Evolutionary conservation across 1,140 invertebrate genomes (phyloP).

Genomic region (Apis laboriosa): DNA sequence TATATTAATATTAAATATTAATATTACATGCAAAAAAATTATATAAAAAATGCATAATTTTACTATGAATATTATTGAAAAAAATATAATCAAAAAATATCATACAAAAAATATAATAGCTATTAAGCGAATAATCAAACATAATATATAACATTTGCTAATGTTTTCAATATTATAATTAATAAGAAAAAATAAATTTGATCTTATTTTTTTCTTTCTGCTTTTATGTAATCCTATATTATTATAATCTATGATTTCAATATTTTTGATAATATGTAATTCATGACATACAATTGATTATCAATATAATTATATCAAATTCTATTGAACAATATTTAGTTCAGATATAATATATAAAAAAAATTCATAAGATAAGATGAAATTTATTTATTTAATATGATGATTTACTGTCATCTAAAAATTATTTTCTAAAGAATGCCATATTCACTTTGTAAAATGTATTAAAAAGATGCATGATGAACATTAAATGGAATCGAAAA

Average conservation of each 20-base stretch:
- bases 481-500: constrained; percentile 13
- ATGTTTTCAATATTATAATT: neutral
- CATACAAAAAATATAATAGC: neutral
- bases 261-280: too few species aligned
- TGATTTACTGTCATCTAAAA: neutral
- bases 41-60: neutral
- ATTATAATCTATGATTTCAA: neutral
- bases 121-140: neutral
- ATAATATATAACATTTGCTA: neutral
- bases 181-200: neutral
- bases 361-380: too few species aligned
- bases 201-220: neutral
- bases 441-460: neutral
- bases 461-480: neutral
- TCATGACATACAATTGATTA: too few species aligned
- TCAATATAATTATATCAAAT: too few species aligned
- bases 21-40: neutral
- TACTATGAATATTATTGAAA: neutral
- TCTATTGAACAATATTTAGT: too few species aligned
- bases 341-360: too few species aligned
- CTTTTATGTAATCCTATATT: neutral
- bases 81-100: neutral
- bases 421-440: neutral
- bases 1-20: neutral
- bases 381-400: too few species aligned